Evolutionary conservation across 2,113 vertebrate genomes (phyloP), one percentile per base, ranked within the genome.

Genomic region (Macrotus californicus): DNA sequence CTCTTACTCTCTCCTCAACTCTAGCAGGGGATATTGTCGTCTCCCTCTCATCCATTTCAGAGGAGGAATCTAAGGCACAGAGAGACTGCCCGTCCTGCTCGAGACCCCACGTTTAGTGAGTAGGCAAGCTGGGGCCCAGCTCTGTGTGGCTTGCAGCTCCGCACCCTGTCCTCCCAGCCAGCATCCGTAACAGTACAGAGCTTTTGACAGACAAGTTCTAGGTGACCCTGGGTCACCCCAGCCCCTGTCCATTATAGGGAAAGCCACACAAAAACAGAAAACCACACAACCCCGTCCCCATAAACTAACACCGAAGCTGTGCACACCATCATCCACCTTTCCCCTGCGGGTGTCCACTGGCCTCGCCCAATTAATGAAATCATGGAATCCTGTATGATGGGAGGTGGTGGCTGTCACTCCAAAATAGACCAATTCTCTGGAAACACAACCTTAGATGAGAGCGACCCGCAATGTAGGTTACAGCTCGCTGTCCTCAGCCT

Each of bases 391-490:
- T 3, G 16, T 13, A 10, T 92, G 90, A 93, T 34, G 41, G 3
- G 56, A 91, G 76, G 61, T 89, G 15, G 90, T 13, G 92, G 52
- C 87, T 91, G 84, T 93, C 96, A 89, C 75, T 85, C 76, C 0
- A 3, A 96, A 96, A 85, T 88, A 94, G 96, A 96, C 81, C 90
- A 77, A 91, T 84, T 91, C 96, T 96, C 95, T 94, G 94, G 91
- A 93, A 97, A 87, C 92, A n/a, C 41, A 66, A 21, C 85, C 89
- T 92, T 82, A 1, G 59, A 48, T 10, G 43, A 73, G 83, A 76
- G 52, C 13, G 0, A 41, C 79, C 1, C 0, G 66, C 77, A 73
- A 90, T 93, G 93, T 90, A 96, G 97, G 96, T 96, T 91, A 88
- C 89, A 88, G 88, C 34, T 7, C 61, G 29, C 29, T 50, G 70